phyloP scores from a whole-genome alignment of 2,797 vertebrate species.

The Pteronotus mesoamericanus region DNA sequence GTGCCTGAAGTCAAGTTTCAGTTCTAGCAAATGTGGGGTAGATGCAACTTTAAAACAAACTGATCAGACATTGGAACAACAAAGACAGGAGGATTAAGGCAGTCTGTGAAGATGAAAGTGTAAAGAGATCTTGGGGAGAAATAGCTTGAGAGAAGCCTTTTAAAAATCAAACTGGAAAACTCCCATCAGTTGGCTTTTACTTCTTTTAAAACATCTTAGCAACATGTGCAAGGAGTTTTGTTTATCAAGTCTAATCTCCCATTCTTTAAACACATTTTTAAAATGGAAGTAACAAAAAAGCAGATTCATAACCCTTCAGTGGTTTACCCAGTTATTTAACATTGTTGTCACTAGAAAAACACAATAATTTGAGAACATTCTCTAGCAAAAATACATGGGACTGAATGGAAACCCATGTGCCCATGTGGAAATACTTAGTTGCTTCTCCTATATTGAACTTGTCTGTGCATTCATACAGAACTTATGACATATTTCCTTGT shows the following conservation, averaged over 20 bases:
- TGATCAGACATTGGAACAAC: constrained; percentile 77
- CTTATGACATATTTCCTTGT: constrained; percentile 66
- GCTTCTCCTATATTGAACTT: neutral
- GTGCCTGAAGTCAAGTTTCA: constrained; percentile 79
- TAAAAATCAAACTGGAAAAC: constrained; percentile 76
- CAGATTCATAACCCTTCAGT: constrained; percentile 20
- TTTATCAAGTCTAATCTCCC: constrained; percentile 28
- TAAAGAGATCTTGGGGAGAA: constrained; percentile 72
- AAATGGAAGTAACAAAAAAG: neutral
- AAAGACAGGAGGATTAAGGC: constrained; percentile 80
- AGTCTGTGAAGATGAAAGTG: constrained; percentile 80
- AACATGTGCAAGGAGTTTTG: constrained; percentile 46
- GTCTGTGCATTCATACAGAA: constrained; percentile 47
- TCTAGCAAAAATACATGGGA: constrained; percentile 35
- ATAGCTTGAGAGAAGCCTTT: constrained; percentile 63
- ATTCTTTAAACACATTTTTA: neutral
- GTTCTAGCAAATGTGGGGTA: constrained; percentile 76
- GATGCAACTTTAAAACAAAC: constrained; percentile 79
- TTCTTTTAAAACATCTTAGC: constrained; percentile 30
- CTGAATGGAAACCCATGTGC: constrained; percentile 43
- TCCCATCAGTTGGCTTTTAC: neutral
- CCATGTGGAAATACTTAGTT: constrained; percentile 48
- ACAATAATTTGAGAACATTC: constrained; percentile 72
- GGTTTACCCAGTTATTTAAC: constrained; percentile 57
- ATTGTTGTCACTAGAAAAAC: constrained; percentile 48